Percentiles rank a stretch among this genome's conserved stretches.
Evolutionary conservation across 2,797 vertebrate genomes (phyloP).

Genomic region (Tauraco hartlaubi): DNA sequence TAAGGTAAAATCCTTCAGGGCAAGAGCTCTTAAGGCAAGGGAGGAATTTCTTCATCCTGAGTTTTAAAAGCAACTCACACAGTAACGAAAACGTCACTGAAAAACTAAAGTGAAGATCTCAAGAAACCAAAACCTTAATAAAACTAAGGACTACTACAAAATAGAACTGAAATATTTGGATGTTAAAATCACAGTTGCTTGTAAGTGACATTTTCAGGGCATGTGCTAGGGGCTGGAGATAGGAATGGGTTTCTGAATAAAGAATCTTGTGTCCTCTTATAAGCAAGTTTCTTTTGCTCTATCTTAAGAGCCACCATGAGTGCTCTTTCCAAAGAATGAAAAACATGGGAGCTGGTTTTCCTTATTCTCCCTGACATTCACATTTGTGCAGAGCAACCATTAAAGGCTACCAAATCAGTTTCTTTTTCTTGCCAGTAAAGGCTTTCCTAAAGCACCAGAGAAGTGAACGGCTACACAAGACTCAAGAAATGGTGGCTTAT

Average conservation of each 20-base stretch:
- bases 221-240: not conserved
- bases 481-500: not conserved
- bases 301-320: not conserved
- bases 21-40: not conserved
- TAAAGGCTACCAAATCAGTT: not conserved
- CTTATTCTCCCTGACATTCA: not conserved
- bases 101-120: not conserved
- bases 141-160: not conserved
- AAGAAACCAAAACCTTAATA: not conserved
- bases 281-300: not conserved
- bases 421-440: not conserved
- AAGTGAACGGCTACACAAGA: not conserved
- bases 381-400: not conserved
- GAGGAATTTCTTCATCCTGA: not conserved
- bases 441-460: not conserved
- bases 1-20: not conserved
- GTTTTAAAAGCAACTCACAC: not conserved
- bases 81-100: not conserved
- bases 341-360: not conserved
- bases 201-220: not conserved
- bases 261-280: not conserved
- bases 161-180: not conserved
- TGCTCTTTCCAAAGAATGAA: not conserved
- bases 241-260: not conserved
- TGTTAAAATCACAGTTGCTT: not conserved